These are phyloP conservation scores for Lamellibrachia columna DNA, from an alignment of 2,888 invertebrate species.

Conservation along the genomic window DNA sequence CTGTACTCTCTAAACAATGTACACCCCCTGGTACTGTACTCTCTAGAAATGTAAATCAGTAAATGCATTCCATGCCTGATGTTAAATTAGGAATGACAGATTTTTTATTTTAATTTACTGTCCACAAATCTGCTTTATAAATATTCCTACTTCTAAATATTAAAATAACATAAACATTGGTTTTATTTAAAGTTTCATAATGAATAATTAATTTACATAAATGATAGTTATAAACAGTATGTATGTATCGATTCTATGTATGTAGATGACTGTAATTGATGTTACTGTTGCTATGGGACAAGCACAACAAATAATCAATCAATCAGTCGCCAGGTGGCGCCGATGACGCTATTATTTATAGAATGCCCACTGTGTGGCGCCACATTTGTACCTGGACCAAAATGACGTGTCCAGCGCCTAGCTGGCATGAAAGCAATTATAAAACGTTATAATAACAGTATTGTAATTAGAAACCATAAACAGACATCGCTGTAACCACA, in stretches of 20 bases:
- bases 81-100: too few species aligned
- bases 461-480: neutral
- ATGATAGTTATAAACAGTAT: neutral
- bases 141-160: too few species aligned
- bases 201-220: neutral
- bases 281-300: too few species aligned
- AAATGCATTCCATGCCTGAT: too few species aligned
- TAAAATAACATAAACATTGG: too few species aligned
- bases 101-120: too few species aligned
- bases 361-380: neutral
- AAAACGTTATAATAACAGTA: neutral
- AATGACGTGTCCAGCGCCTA: neutral
- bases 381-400: neutral
- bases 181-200: slow-evolving; percentile 13
- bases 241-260: too few species aligned
- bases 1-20: too few species aligned
- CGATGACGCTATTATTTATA: neutral
- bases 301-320: neutral
- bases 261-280: too few species aligned
- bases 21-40: too few species aligned
- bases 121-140: too few species aligned
- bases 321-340: neutral
- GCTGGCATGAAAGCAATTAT: neutral
- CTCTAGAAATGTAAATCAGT: too few species aligned
- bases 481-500: neutral